These are phyloP conservation scores for Cataglyphis altisquamis DNA, from an alignment of 2,888 invertebrate genomes.

Conservation along the genomic window DNA sequence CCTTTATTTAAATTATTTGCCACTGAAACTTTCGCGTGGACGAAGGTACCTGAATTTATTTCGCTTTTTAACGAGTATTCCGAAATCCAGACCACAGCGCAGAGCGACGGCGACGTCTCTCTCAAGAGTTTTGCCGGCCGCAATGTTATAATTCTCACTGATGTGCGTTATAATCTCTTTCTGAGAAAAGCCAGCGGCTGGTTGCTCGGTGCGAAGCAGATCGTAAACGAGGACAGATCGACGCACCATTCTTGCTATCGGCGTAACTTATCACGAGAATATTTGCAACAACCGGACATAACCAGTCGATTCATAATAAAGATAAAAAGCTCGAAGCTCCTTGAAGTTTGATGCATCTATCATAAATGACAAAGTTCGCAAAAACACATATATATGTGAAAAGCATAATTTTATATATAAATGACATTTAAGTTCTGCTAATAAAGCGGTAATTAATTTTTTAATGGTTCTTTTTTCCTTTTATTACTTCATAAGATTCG, in stretches of 20 bases:
- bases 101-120: conserved; percentile 78
- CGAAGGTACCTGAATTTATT: conserved; percentile 79
- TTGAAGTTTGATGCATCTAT: conserved; percentile 24
- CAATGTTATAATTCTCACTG: conserved; percentile 73
- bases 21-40: conserved; percentile 29
- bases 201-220: conserved; percentile 72
- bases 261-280: conserved; percentile 21
- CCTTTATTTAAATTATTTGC: conserved; percentile 22
- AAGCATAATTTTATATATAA: not conserved
- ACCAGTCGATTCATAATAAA: conserved; percentile 9
- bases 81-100: conserved; percentile 80
- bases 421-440: not conserved
- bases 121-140: conserved; percentile 71
- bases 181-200: conserved; percentile 73
- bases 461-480: not conserved
- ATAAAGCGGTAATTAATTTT: not conserved
- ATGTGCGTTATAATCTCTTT: conserved; percentile 77
- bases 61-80: conserved; percentile 76
- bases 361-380: not conserved
- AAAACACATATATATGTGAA: not conserved
- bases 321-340: not conserved
- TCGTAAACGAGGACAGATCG: conserved; percentile 78
- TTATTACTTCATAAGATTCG: not conserved
- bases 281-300: conserved; percentile 8
- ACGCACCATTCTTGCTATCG: conserved; percentile 62